phyloP scores from a whole-genome alignment of 2,888 invertebrate species.

The Eupithecia subfuscata region DNA sequence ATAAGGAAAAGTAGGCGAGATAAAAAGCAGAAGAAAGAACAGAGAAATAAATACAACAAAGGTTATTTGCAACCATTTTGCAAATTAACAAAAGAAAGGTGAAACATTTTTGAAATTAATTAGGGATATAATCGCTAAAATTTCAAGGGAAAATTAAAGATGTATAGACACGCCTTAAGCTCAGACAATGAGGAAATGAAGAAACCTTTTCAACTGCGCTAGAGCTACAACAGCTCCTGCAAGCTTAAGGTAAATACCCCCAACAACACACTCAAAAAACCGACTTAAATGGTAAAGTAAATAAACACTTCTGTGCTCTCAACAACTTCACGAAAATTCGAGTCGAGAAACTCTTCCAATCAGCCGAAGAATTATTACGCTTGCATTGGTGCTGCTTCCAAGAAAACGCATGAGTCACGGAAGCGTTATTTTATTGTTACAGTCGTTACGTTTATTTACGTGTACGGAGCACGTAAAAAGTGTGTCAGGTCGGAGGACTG shows the following conservation, averaged over 20 bases:
- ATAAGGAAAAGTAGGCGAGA: background rate
- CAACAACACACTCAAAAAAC: background rate
- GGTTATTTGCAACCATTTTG: background rate
- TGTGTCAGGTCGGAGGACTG: slow-evolving; percentile 24
- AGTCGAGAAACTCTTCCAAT: slow-evolving; percentile 43
- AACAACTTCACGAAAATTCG: slow-evolving; percentile 41
- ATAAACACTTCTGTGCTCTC: slow-evolving; percentile 3
- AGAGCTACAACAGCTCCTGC: background rate
- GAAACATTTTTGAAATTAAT: background rate
- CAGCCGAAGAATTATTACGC: slow-evolving; percentile 40
- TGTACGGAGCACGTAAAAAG: slow-evolving; percentile 34
- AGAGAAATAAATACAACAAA: background rate
- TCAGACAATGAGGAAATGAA: background rate
- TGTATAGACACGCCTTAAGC: background rate
- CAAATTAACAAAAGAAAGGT: background rate
- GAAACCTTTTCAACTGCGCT: background rate
- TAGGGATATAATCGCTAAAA: background rate
- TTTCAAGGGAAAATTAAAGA: background rate
- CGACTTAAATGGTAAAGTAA: background rate
- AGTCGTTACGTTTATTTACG: slow-evolving; percentile 44
- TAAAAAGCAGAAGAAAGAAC: background rate
- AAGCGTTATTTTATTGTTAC: slow-evolving; percentile 40
- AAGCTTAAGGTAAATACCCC: background rate
- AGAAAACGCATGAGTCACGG: slow-evolving; percentile 41
- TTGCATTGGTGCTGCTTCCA: slow-evolving; percentile 38